Conservation (phyloP, 1,140 invertebrate genomes). For the Reticulitermes speratus region DNA sequence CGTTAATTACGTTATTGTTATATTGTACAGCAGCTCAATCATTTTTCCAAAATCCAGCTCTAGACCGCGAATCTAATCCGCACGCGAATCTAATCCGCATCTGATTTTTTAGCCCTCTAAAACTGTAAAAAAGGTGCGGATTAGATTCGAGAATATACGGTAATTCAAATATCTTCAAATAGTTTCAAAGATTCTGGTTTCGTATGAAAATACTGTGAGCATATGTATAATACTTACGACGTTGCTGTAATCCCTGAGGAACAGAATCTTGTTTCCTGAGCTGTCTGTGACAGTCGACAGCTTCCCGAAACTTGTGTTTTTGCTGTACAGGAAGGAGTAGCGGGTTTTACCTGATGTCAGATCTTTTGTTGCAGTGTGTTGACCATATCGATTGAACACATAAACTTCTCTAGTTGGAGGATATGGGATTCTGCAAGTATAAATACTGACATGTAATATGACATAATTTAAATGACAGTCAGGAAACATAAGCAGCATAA, state of each 20-base stretch:
- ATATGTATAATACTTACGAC: slow-evolving; percentile 53
- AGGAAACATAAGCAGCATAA: not conserved
- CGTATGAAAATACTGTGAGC: no score
- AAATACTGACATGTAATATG: not conserved
- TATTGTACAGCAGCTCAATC: no score
- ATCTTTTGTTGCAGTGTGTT: slow-evolving; percentile 91
- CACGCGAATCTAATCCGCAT: no score
- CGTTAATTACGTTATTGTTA: no score
- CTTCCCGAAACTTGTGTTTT: slow-evolving; percentile 94
- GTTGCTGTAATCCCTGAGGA: slow-evolving; percentile 86
- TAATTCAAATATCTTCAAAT: no score
- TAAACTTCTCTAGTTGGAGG: slow-evolving; percentile 89
- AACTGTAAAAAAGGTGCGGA: no score
- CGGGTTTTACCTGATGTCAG: slow-evolving; percentile 87
- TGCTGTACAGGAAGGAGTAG: slow-evolving; percentile 94
- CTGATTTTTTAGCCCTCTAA: no score
- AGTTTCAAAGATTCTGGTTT: no score
- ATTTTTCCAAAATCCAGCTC: no score
- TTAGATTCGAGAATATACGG: no score
- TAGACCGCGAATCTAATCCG: no score
- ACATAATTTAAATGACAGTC: not conserved
- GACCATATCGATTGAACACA: slow-evolving; percentile 91
- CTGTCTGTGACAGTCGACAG: slow-evolving; percentile 89
- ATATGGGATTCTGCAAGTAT: slow-evolving; percentile 72
- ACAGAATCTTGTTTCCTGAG: slow-evolving; percentile 89